Evolutionary conservation across 2,888 invertebrate genomes (phyloP).

Genomic region (Kuschelorhynchus macadamiae): DNA sequence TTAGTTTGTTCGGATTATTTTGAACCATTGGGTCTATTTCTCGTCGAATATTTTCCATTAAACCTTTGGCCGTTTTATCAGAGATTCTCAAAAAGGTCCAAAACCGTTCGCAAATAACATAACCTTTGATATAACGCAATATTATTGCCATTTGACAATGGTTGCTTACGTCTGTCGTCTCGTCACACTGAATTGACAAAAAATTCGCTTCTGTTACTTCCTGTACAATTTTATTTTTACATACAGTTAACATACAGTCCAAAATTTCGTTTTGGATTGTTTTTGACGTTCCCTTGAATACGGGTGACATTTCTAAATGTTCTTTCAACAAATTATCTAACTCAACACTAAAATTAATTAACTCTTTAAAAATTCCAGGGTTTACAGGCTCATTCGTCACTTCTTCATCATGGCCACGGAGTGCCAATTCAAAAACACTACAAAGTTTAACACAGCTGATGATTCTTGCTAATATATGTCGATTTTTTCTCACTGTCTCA

Average conservation of each 20-base stretch:
- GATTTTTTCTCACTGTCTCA: slow-evolving; percentile 38
- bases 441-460: slow-evolving; percentile 43
- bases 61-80: too few relatives aligned
- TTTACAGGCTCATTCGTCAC: slow-evolving; percentile 37
- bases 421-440: slow-evolving; percentile 38
- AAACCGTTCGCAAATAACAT: too few relatives aligned
- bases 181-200: slow-evolving; percentile 33
- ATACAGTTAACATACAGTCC: slow-evolving; percentile 23
- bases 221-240: slow-evolving; percentile 12
- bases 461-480: slow-evolving; percentile 35
- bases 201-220: slow-evolving; percentile 14
- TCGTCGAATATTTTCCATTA: too few relatives aligned
- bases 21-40: too few relatives aligned
- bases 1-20: too few relatives aligned
- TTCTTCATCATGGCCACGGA: slow-evolving; percentile 29
- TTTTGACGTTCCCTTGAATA: slow-evolving; percentile 23
- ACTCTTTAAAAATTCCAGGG: slow-evolving; percentile 8
- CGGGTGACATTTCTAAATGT: slow-evolving; percentile 33
- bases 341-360: slow-evolving; percentile 18
- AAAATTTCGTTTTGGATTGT: slow-evolving; percentile 19
- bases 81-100: too few relatives aligned
- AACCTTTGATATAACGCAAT: too few relatives aligned
- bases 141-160: not conserved
- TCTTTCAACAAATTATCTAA: slow-evolving; percentile 32
- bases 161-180: slow-evolving; percentile 33